These are phyloP conservation scores for Sciurus carolinensis DNA, from an alignment of 2,797 vertebrate genomes.

Conservation along the genomic window DNA sequence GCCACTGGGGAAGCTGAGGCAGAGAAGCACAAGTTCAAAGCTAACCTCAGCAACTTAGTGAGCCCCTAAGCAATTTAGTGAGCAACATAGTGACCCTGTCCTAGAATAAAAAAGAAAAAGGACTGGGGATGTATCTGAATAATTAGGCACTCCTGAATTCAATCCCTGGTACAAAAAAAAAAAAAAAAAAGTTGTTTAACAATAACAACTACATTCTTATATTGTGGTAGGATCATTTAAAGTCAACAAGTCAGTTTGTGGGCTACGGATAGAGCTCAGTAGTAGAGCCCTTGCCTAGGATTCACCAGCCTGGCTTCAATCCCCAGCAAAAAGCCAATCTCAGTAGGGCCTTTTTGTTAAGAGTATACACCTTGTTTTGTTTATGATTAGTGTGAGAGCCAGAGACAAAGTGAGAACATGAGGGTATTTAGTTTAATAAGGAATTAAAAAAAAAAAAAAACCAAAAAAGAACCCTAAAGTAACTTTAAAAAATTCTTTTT, in stretches of 20 bases:
- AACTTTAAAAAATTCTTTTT: background rate
- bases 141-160: too few species aligned
- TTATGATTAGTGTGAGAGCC: constrained; percentile 32
- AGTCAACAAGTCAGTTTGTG: background rate
- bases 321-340: background rate
- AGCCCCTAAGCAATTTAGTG: too few species aligned
- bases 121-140: too few species aligned
- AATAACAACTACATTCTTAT: background rate
- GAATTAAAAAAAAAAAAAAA: background rate
- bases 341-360: background rate
- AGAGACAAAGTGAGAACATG: constrained; percentile 4
- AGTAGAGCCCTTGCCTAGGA: too few species aligned
- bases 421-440: background rate
- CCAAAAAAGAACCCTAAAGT: background rate
- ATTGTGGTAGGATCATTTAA: background rate
- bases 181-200: background rate
- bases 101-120: too few species aligned
- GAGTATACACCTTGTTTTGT: background rate
- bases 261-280: background rate
- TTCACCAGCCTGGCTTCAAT: background rate
- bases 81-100: too few species aligned
- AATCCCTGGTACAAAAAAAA: too few species aligned
- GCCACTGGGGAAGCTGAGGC: too few species aligned
- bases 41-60: too few species aligned
- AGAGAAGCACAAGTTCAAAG: too few species aligned